These are phyloP conservation scores for Caradrina clavipalpis DNA, from an alignment of 2,888 invertebrate genomes.

Conservation along the genomic window DNA sequence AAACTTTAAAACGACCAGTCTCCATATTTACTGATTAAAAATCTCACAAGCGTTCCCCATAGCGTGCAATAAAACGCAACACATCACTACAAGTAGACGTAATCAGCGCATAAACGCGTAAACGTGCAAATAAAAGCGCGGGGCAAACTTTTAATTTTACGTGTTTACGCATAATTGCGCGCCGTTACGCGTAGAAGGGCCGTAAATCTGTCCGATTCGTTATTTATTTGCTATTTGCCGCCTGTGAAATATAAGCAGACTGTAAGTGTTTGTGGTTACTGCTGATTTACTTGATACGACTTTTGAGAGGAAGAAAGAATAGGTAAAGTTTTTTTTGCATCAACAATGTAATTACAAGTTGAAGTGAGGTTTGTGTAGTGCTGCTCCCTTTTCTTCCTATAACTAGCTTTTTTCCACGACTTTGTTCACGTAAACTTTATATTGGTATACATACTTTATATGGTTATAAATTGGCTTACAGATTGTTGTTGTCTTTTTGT, in stretches of 20 bases:
- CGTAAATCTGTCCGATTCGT: conserved; percentile 77
- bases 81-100: conserved; percentile 50
- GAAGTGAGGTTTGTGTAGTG: too few species aligned
- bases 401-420: too few species aligned
- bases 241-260: conserved; percentile 67
- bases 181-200: conserved; percentile 67
- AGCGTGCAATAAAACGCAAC: conserved; percentile 47
- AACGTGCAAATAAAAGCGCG: conserved; percentile 50
- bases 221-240: conserved; percentile 74
- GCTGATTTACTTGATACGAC: conserved; percentile 43
- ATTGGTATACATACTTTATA: too few species aligned
- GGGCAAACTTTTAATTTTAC: conserved; percentile 75
- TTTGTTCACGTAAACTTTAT: too few species aligned
- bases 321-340: background rate
- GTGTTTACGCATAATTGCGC: conserved; percentile 78
- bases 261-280: conserved; percentile 59
- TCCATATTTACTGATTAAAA: conserved; percentile 22
- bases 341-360: background rate
- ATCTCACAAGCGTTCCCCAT: background rate
- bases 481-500: too few species aligned
- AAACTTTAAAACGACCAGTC: background rate
- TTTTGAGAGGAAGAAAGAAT: conserved; percentile 19
- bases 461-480: too few species aligned
- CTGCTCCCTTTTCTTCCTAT: too few species aligned
- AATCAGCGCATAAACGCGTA: conserved; percentile 56